Conservation (phyloP, 2,888 invertebrate genomes). For the Cheilosia vernalis region DNA sequence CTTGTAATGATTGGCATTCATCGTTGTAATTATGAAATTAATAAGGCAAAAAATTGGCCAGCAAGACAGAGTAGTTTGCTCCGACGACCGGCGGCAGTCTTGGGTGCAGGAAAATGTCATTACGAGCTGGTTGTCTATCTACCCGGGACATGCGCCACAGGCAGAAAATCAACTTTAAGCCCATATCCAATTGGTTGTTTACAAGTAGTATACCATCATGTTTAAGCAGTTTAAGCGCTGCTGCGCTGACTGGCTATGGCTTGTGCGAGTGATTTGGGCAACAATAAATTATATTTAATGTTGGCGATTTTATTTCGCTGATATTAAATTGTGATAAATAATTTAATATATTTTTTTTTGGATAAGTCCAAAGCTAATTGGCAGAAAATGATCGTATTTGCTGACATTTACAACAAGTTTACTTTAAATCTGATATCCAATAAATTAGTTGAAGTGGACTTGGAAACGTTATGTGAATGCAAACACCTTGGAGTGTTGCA, state of each 20-base stretch:
- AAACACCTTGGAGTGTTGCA: background rate
- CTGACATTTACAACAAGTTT: background rate
- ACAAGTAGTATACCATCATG: constrained; percentile 27
- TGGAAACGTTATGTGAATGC: background rate
- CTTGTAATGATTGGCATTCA: constrained; percentile 74
- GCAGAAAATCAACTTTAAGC: constrained; percentile 46
- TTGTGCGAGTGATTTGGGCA: constrained; percentile 27
- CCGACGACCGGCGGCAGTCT: constrained; percentile 16
- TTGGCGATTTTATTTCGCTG: constrained; percentile 43
- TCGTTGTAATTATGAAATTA: constrained; percentile 75
- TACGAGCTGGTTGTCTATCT: constrained; percentile 60
- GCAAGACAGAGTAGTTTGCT: constrained; percentile 51
- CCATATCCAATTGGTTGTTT: constrained; percentile 61
- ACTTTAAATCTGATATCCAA: too few species aligned
- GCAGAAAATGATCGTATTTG: constrained; percentile 16
- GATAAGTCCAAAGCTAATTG: background rate
- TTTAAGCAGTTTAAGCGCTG: constrained; percentile 2
- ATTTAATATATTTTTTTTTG: constrained; percentile 1
- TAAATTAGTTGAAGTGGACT: background rate
- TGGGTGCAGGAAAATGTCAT: constrained; percentile 59
- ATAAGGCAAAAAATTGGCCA: constrained; percentile 65
- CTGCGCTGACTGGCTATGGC: background rate
- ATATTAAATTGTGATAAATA: constrained; percentile 24
- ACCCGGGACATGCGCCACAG: constrained; percentile 37
- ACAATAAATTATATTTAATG: constrained; percentile 55